Conservation (phyloP, 1,140 invertebrate genomes). For the Bemisia tabaci region DNA sequence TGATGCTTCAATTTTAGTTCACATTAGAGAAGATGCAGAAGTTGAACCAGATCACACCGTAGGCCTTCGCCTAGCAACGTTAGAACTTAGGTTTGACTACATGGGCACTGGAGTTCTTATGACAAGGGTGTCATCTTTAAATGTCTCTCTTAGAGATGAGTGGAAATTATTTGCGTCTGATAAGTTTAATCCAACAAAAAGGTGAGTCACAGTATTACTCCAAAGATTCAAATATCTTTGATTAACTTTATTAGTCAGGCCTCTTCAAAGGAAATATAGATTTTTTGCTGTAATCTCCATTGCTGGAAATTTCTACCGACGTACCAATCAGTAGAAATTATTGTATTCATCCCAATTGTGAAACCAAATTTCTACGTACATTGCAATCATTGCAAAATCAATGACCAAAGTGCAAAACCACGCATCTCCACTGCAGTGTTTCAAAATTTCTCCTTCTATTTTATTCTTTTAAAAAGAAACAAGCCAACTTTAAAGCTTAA, state of each 20-base stretch:
- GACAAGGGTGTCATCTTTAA: slow-evolving; percentile 69
- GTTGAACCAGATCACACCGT: slow-evolving; percentile 78
- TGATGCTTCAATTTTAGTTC: too few relatives aligned
- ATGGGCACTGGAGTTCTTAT: slow-evolving; percentile 92
- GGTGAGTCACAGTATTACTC: slow-evolving; percentile 25
- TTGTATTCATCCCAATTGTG: too few relatives aligned
- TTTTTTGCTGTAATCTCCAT: slow-evolving; percentile 2
- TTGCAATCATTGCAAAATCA: too few relatives aligned
- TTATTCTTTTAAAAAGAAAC: too few relatives aligned
- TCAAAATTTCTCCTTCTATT: too few relatives aligned
- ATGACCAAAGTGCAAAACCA: too few relatives aligned
- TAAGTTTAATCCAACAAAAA: slow-evolving; percentile 39
- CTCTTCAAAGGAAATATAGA: neutral
- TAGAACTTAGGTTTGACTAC: slow-evolving; percentile 85
- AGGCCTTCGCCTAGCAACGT: slow-evolving; percentile 65
- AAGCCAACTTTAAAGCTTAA: too few relatives aligned
- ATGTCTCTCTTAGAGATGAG: slow-evolving; percentile 64
- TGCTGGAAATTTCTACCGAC: too few relatives aligned
- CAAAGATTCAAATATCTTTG: neutral
- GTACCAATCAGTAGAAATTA: too few relatives aligned
- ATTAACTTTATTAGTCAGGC: neutral
- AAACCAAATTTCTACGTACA: too few relatives aligned
- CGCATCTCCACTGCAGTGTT: too few relatives aligned
- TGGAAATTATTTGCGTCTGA: slow-evolving; percentile 47
- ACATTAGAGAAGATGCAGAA: slow-evolving; percentile 77